Evolutionary conservation across 1,140 invertebrate genomes (phyloP).

Genomic region (Andricus grossulariae): DNA sequence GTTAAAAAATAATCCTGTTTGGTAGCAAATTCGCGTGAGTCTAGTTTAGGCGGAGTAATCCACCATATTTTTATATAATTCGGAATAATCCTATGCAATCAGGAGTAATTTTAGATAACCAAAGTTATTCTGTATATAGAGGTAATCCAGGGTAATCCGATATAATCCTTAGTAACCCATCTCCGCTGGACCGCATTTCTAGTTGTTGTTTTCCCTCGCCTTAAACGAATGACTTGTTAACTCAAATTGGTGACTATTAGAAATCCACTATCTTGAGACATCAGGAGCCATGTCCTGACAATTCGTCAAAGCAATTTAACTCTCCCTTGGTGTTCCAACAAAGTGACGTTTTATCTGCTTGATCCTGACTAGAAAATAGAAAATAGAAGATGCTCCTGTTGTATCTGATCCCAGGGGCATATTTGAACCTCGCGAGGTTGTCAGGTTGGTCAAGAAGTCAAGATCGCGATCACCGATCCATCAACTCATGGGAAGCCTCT

Average conservation of each 20-base stretch:
- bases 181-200: too few relatives aligned
- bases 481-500: conserved; percentile 44
- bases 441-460: not conserved
- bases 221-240: too few relatives aligned
- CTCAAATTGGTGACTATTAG: not conserved
- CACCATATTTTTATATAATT: too few relatives aligned
- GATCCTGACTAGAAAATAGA: not conserved
- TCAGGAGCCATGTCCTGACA: not conserved
- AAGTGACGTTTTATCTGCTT: conserved; percentile 14
- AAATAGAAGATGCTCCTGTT: conserved; percentile 22
- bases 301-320: conserved; percentile 24
- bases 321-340: conserved; percentile 12
- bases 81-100: too few relatives aligned
- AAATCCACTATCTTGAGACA: not conserved
- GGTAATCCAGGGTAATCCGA: too few relatives aligned
- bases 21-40: too few relatives aligned
- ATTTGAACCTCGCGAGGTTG: conserved; percentile 3
- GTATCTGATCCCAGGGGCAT: conserved; percentile 34
- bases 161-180: too few relatives aligned
- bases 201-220: too few relatives aligned
- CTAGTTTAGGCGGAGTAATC: too few relatives aligned
- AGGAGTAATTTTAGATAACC: too few relatives aligned
- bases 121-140: too few relatives aligned
- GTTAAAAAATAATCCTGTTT: too few relatives aligned
- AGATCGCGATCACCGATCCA: conserved; percentile 56